Conservation (phyloP, 2,113 vertebrate species). For the Pterocles orientalis region DNA sequence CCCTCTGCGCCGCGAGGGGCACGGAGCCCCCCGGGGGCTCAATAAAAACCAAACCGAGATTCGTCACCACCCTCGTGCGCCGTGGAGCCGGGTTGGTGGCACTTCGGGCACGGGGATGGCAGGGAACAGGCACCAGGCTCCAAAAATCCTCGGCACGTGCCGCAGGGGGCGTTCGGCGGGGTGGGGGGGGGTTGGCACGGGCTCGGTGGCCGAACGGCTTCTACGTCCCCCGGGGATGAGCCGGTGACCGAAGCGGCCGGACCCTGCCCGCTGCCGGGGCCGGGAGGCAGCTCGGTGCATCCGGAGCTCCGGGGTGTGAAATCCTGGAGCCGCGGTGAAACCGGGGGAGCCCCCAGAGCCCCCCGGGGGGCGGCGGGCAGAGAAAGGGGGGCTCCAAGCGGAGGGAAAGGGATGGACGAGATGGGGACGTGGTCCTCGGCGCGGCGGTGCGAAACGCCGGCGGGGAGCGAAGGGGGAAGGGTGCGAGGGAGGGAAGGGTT, state of each 20-base stretch:
- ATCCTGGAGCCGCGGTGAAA: neutral
- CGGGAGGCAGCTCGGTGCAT: neutral
- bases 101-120: accelerated
- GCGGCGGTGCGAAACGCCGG: neutral
- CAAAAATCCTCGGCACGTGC: accelerated
- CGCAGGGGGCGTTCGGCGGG: neutral
- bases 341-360: neutral
- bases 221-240: neutral
- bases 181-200: neutral
- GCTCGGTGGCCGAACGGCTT: too few species aligned
- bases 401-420: neutral
- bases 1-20: neutral
- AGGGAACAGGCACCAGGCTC: too few species aligned
- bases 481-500: neutral
- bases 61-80: neutral
- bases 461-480: neutral
- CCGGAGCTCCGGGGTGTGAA: accelerated
- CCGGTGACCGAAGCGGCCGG: neutral
- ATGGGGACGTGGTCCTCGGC: neutral
- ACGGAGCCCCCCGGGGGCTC: neutral
- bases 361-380: neutral
- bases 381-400: neutral
- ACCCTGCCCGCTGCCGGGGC: accelerated
- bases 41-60: accelerated
- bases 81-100: accelerated